A percentile compares a stretch with the other conserved stretches of the same genome.
Conservation (phyloP, 1,140 invertebrate species). For the Ceratosolen fusciceps region DNA sequence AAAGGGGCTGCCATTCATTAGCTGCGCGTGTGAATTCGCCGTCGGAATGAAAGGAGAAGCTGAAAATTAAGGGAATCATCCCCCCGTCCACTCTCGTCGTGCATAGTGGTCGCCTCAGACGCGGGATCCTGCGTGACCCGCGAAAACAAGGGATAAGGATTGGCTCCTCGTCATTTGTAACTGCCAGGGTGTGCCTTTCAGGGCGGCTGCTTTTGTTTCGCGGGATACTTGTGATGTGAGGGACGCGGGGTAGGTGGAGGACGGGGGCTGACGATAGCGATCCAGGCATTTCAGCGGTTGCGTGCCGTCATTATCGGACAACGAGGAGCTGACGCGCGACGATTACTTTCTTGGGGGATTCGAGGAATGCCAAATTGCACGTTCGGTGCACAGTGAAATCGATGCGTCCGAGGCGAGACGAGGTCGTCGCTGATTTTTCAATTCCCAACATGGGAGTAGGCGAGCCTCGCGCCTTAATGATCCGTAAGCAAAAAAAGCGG, state of each 20-base stretch:
- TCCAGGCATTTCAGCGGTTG: slow-evolving; percentile 3
- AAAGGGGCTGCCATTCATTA: neutral
- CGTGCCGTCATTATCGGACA: neutral
- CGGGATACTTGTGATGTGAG: neutral
- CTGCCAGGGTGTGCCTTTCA: slow-evolving; percentile 24
- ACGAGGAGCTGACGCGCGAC: neutral
- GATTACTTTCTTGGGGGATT: neutral
- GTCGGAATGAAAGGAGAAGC: neutral
- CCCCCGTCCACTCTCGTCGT: too few species aligned
- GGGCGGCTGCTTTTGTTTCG: slow-evolving; percentile 19
- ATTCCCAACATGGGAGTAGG: neutral
- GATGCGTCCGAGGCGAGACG: too few species aligned
- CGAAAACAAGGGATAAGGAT: slow-evolving; percentile 6
- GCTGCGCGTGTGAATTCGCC: neutral
- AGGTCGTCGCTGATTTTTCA: neutral
- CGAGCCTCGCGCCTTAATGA: neutral
- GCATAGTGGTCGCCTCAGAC: neutral
- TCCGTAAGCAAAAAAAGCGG: neutral
- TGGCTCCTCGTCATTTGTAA: slow-evolving; percentile 24
- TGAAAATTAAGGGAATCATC: neutral
- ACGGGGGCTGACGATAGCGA: neutral
- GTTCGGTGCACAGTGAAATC: neutral
- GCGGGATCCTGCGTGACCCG: slow-evolving; percentile 10
- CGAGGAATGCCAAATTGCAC: slow-evolving; percentile 6
- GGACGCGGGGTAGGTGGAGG: too few species aligned